phyloP scores from a whole-genome alignment of 2,888 invertebrate genomes.

The Philonicus albiceps region DNA sequence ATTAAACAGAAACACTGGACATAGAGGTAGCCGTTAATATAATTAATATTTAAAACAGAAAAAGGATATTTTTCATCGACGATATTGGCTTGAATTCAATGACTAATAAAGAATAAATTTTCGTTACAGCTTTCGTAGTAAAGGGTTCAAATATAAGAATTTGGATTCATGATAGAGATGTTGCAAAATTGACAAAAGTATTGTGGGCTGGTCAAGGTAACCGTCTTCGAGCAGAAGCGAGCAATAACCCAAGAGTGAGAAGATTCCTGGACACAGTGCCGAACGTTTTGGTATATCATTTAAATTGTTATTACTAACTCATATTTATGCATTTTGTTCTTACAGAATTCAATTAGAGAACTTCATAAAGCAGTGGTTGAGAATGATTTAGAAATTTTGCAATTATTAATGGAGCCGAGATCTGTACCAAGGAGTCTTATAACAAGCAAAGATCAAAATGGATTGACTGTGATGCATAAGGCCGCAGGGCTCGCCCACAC shows the following conservation, averaged over 20 bases:
- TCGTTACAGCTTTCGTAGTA: conserved; percentile 71
- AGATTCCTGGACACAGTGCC: conserved; percentile 93
- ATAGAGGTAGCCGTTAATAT: background rate
- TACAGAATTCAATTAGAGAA: conserved; percentile 81
- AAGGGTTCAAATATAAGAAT: conserved; percentile 90
- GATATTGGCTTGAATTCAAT: background rate
- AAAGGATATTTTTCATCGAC: too few relatives aligned
- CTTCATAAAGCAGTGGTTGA: conserved; percentile 80
- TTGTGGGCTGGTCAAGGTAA: conserved; percentile 91
- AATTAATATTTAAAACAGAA: too few relatives aligned
- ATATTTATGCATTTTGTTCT: conserved; percentile 45
- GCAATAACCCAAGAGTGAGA: conserved; percentile 82
- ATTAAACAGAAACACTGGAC: background rate
- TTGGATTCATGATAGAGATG: conserved; percentile 94
- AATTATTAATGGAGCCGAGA: conserved; percentile 70
- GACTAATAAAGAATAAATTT: background rate
- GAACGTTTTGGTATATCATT: conserved; percentile 78
- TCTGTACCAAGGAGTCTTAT: conserved; percentile 76
- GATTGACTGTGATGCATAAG: conserved; percentile 87
- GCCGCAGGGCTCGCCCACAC: conserved; percentile 83
- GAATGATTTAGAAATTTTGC: conserved; percentile 72
- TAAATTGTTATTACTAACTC: background rate
- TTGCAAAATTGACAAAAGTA: conserved; percentile 84
- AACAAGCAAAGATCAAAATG: conserved; percentile 79
- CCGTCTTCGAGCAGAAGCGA: conserved; percentile 81